Percentiles rank a stretch among this genome's conserved stretches.
phyloP scores from a whole-genome alignment of 1,140 invertebrate species.

The Triops cancriformis region DNA sequence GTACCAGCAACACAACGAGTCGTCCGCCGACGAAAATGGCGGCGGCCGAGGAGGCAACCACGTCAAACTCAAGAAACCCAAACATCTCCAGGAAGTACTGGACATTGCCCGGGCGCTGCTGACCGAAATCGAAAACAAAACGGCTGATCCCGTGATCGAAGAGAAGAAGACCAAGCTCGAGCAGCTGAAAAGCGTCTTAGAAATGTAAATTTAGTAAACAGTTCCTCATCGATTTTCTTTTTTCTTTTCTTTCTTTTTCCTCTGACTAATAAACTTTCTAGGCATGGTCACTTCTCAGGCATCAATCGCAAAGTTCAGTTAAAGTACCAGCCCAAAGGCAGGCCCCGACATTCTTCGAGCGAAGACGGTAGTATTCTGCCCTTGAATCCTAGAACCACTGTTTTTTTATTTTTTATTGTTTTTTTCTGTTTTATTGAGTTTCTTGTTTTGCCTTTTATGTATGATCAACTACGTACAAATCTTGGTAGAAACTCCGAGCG shows the following conservation, averaged over 20 bases:
- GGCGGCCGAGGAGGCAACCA: conserved; percentile 55
- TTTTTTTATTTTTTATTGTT: background rate
- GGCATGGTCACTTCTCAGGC: conserved; percentile 99
- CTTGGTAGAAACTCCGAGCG: conserved; percentile 69
- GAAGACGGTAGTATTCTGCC: conserved; percentile 73
- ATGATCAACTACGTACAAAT: background rate
- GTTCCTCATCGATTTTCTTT: conserved; percentile 19
- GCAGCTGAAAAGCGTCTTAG: conserved; percentile 93
- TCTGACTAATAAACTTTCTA: too few relatives aligned
- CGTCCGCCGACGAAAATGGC: conserved; percentile 50
- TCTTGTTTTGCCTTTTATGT: background rate
- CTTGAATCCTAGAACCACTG: background rate
- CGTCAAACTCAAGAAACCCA: conserved; percentile 94
- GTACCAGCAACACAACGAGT: conserved; percentile 95
- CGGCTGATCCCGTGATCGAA: conserved; percentile 84
- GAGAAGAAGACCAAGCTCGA: conserved; percentile 94
- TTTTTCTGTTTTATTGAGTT: background rate
- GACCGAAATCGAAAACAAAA: conserved; percentile 73
- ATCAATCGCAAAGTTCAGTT: conserved; percentile 99
- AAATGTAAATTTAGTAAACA: conserved; percentile 68
- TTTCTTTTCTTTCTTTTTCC: too few relatives aligned
- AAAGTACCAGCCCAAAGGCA: conserved; percentile 95
- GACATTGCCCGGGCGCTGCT: conserved; percentile 85
- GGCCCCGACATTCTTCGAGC: conserved; percentile 83
- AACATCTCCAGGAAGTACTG: conserved; percentile 93